Evolutionary conservation across 2,797 vertebrate species (phyloP).

Genomic region (Numenius phaeopus): DNA sequence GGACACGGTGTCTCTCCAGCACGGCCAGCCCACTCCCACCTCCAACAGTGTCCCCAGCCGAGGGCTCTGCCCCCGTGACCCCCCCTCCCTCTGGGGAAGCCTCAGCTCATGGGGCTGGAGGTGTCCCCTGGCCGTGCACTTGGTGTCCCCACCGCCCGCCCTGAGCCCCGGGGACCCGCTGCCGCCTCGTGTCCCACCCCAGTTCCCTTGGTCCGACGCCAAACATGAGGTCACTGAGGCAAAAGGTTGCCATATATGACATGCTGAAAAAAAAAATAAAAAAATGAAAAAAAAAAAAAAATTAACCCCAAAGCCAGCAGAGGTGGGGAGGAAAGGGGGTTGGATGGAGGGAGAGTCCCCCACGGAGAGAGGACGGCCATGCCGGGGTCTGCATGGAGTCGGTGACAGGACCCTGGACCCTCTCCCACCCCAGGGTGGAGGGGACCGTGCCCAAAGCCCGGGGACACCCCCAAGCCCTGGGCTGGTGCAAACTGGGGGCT

Average conservation of each 20-base stretch:
- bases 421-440: rapidly evolving
- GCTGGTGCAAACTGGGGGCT: background rate
- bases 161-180: background rate
- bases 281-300: background rate
- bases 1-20: rapidly evolving
- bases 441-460: background rate
- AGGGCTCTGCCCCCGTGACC: background rate
- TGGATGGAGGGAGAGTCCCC: background rate
- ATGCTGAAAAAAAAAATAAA: background rate
- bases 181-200: background rate
- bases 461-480: too few species aligned
- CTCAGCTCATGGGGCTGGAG: background rate
- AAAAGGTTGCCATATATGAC: constrained; percentile 73
- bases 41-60: rapidly evolving
- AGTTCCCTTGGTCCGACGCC: background rate
- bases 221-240: constrained; percentile 57
- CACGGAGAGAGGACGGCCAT: rapidly evolving
- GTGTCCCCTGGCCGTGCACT: background rate
- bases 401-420: background rate
- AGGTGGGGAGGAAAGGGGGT: rapidly evolving
- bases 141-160: rapidly evolving
- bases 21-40: rapidly evolving
- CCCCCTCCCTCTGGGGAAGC: background rate
- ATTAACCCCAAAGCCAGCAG: background rate
- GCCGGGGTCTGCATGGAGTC: rapidly evolving